phyloP scores from a whole-genome alignment of 2,888 invertebrate species.

The Agriopis leucophaearia region DNA sequence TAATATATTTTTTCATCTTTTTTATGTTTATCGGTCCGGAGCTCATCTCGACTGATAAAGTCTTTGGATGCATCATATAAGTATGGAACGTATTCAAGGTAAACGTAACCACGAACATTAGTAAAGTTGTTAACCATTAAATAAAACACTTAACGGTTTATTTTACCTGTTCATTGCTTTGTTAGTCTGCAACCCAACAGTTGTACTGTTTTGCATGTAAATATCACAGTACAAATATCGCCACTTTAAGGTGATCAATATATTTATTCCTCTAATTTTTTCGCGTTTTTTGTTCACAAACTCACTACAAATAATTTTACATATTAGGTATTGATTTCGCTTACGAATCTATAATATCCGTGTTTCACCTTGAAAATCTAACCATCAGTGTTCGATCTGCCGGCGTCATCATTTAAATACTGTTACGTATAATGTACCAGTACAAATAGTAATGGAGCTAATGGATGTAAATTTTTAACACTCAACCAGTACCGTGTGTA shows the following conservation, averaged over 20 bases:
- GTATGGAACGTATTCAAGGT: background rate
- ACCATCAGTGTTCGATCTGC: slow-evolving; percentile 22
- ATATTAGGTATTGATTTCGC: slow-evolving; percentile 8
- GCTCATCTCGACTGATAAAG: too few species aligned
- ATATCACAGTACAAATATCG: background rate
- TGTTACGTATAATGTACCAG: background rate
- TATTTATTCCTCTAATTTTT: background rate
- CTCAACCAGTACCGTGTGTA: too few species aligned
- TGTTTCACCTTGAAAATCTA: slow-evolving; percentile 30
- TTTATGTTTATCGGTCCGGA: too few species aligned
- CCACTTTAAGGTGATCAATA: background rate
- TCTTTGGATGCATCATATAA: background rate
- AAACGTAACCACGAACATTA: background rate
- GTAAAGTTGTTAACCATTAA: background rate
- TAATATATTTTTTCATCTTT: too few species aligned
- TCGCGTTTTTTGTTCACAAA: background rate
- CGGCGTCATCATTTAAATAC: slow-evolving; percentile 22
- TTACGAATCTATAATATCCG: slow-evolving; percentile 20
- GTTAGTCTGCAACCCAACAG: background rate
- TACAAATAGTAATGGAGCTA: background rate
- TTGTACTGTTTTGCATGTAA: background rate
- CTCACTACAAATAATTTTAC: background rate
- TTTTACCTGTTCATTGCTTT: background rate
- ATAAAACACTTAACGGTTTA: background rate
- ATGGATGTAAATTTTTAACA: background rate